Conservation (phyloP, 2,888 invertebrate genomes). For the Aphrophora alni region DNA sequence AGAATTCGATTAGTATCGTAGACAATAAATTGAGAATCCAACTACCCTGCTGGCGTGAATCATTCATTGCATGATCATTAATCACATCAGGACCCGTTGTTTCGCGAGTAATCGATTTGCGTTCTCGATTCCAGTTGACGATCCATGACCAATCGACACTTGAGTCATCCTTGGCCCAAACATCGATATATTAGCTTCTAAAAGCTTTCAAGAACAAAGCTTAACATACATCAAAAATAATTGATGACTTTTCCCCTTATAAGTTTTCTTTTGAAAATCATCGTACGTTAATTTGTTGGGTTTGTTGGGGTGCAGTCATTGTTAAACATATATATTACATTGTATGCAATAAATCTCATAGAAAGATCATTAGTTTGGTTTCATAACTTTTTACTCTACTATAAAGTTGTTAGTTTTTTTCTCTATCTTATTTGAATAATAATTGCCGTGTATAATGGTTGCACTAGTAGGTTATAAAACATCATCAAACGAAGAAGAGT, state of each 20-base stretch:
- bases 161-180: background rate
- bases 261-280: slow-evolving; percentile 5
- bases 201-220: slow-evolving; percentile 9
- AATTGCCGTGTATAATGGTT: too few relatives aligned
- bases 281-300: background rate
- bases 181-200: background rate
- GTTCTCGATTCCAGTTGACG: background rate
- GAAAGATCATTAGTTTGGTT: background rate
- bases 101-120: background rate
- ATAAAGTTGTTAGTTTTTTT: too few relatives aligned
- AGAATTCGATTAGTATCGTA: background rate
- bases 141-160: background rate
- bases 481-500: too few relatives aligned
- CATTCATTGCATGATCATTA: background rate
- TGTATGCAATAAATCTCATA: background rate
- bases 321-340: background rate
- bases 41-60: background rate
- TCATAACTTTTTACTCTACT: too few relatives aligned
- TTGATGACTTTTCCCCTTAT: background rate
- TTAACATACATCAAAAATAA: background rate
- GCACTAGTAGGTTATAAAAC: too few relatives aligned
- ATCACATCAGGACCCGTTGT: background rate
- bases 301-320: background rate
- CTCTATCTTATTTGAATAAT: too few relatives aligned
- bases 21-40: background rate